These are phyloP conservation scores for Leptatherina wallacei DNA, from an alignment of 2,797 vertebrate species.

Conservation along the genomic window DNA sequence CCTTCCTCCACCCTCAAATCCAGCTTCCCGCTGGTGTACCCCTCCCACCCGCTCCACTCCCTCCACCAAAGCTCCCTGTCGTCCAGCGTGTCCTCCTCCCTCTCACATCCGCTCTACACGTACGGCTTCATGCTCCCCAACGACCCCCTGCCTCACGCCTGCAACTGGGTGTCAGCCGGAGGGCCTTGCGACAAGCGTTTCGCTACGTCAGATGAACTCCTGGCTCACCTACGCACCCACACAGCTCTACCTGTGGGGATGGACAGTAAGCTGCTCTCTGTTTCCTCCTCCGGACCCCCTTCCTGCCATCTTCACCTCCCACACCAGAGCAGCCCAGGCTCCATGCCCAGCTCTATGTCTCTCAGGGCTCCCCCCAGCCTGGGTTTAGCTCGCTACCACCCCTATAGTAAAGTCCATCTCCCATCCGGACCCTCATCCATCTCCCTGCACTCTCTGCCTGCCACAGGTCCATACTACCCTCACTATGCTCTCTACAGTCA, in stretches of 20 bases:
- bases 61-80: slow-evolving; percentile 89
- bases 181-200: slow-evolving; percentile 98
- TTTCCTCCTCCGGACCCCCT: slow-evolving; percentile 86
- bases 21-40: slow-evolving; percentile 93
- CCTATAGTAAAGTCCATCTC: slow-evolving; percentile 95
- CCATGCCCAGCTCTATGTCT: slow-evolving; percentile 89
- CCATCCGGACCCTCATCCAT: slow-evolving; percentile 87
- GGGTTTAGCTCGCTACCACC: slow-evolving; percentile 95
- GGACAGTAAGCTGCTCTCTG: slow-evolving; percentile 93
- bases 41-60: slow-evolving; percentile 91
- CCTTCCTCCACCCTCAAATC: slow-evolving; percentile 90
- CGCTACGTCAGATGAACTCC: slow-evolving; percentile 93
- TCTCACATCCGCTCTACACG: slow-evolving; percentile 94
- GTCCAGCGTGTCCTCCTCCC: slow-evolving; percentile 86
- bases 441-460: slow-evolving; percentile 91
- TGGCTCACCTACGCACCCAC: slow-evolving; percentile 95
- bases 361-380: slow-evolving; percentile 93
- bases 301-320: slow-evolving; percentile 97
- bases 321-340: slow-evolving; percentile 89
- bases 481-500: slow-evolving; percentile 96
- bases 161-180: slow-evolving; percentile 97
- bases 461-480: slow-evolving; percentile 93
- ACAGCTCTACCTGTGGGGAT: slow-evolving; percentile 87
- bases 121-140: slow-evolving; percentile 98
- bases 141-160: slow-evolving; percentile 92